Evolutionary conservation across 2,797 vertebrate genomes (phyloP).

Genomic region (Gallinago solitaria): DNA sequence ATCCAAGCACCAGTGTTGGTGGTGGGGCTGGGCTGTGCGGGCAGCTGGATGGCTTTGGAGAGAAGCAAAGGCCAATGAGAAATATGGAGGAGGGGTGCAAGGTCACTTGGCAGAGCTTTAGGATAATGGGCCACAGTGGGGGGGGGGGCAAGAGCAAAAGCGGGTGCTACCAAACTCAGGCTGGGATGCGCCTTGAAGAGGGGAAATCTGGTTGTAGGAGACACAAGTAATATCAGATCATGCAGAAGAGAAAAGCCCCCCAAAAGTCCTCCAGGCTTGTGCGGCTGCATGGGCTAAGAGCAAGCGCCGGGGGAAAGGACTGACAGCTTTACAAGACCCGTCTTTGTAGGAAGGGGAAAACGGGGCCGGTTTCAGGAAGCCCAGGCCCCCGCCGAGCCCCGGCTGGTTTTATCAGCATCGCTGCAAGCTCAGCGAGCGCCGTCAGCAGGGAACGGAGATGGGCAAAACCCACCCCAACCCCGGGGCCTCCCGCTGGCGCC

Average conservation of each 20-base stretch:
- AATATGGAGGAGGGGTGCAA: rapidly evolving
- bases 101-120: neutral
- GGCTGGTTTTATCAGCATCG: rapidly evolving
- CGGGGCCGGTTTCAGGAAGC: neutral
- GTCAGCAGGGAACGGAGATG: neutral
- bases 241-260: neutral
- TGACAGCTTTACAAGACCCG: rapidly evolving
- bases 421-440: neutral
- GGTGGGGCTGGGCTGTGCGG: neutral
- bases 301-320: rapidly evolving
- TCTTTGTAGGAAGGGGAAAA: neutral
- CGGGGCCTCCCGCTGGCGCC: neutral
- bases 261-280: rapidly evolving
- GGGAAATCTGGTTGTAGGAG: rapidly evolving
- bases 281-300: neutral
- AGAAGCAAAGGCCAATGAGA: too few relatives aligned
- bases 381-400: rapidly evolving
- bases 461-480: neutral
- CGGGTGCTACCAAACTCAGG: rapidly evolving
- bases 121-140: rapidly evolving
- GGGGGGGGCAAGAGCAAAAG: neutral
- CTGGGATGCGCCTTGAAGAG: neutral
- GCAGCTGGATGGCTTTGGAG: neutral
- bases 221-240: rapidly evolving
- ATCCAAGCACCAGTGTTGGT: rapidly evolving